Percentiles rank a stretch among this genome's conserved stretches.
Evolutionary conservation across 2,113 vertebrate genomes (phyloP).

Genomic region (Sisor rabdophorus): DNA sequence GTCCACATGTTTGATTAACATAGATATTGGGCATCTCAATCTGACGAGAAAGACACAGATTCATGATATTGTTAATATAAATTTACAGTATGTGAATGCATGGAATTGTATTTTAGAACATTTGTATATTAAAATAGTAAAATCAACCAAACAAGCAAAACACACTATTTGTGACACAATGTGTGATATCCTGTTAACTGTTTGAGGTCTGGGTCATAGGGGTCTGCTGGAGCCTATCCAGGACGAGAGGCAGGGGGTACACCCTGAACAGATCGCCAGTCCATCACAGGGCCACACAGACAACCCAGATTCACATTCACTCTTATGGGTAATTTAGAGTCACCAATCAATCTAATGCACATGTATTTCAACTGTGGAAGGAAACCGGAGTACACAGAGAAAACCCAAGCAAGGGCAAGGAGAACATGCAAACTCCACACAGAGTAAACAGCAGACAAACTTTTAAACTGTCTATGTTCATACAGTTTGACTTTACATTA

Average conservation of each 20-base stretch:
- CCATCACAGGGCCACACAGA: too few relatives aligned
- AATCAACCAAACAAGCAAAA: background rate
- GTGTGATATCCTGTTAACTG: background rate
- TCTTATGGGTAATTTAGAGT: too few relatives aligned
- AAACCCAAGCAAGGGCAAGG: too few relatives aligned
- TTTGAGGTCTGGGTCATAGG: too few relatives aligned
- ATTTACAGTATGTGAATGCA: background rate
- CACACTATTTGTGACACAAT: background rate
- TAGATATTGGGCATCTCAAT: constrained; percentile 67
- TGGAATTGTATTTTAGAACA: background rate
- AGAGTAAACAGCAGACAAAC: background rate
- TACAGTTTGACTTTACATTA: background rate
- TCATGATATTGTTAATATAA: background rate
- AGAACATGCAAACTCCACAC: too few relatives aligned
- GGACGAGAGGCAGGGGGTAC: too few relatives aligned
- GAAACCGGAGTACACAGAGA: too few relatives aligned
- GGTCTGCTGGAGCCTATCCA: too few relatives aligned
- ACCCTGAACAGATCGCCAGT: too few relatives aligned
- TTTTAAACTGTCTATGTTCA: background rate
- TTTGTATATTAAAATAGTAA: background rate
- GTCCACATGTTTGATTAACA: constrained; percentile 66
- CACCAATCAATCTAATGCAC: too few relatives aligned
- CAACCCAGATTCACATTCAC: too few relatives aligned
- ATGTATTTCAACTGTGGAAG: too few relatives aligned
- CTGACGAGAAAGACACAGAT: constrained; percentile 46